Evolutionary conservation across 2,113 vertebrate species (phyloP), one percentile per base, ranked within the genome.

Genomic region (Otocyon megalotis): DNA sequence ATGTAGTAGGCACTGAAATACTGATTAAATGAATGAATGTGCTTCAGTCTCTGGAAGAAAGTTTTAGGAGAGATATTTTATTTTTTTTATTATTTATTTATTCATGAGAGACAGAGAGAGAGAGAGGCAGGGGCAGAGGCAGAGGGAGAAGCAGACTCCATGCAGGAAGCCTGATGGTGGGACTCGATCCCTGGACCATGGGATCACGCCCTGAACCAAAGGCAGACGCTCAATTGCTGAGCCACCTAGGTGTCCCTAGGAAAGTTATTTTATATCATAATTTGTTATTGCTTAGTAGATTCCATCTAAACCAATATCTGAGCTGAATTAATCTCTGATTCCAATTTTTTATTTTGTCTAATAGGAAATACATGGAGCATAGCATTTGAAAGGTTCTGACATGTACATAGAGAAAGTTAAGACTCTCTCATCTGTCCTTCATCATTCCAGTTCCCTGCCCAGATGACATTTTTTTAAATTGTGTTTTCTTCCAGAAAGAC

Each of bases 201-300:
- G 43, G 43, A 43, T 43, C 43, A 43, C 43, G 43, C 43, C 43
- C 43, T 43, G 43, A 43, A 7, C 43, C 43, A 43, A 43, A 43
- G 43, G 43, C 43, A 43, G 43, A 43, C 6, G 43, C 43, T 43
- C 1, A 43, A 43, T 43, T 43, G 43, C 43, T 43, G 43, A 43
- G 43, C 43, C 43, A 43, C 43, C 43, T 43, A 43, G 43, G 43
- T 43, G 43, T 43, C 7, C 43, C 43, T 77, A 88, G 88, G 48
- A 63, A 54, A 95, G 12, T 94, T 93, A 86, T n/a, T 80, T 24
- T 88, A 1, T 89, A 5, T 82, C n/a, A n/a, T 95, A 82, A 85
- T 48, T 92, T 90, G 22, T 90, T 96, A 50, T 54, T 96, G 53
- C 37, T 92, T 83, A 37, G 28, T 80, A 58, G 54, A 86, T 81